These are phyloP conservation scores for Diarsia dahlii DNA, from an alignment of 2,888 invertebrate species.

Conservation along the genomic window DNA sequence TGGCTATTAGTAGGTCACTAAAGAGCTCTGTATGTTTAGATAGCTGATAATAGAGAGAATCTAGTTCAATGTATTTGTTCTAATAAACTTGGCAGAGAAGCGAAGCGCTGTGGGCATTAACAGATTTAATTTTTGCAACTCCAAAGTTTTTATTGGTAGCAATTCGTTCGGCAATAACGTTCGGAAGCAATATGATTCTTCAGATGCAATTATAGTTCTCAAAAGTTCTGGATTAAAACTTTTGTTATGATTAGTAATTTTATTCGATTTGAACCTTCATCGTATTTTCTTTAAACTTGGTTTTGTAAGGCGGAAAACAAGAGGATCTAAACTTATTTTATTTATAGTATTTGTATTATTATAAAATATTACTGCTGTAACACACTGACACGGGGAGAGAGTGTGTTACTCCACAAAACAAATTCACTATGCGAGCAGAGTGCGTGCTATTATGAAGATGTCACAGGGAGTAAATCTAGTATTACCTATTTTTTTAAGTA, in stretches of 20 bases:
- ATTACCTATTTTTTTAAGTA: too few species aligned
- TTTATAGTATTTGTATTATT: not conserved
- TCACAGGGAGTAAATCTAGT: too few species aligned
- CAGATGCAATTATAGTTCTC: slow-evolving; percentile 32
- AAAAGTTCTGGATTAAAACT: slow-evolving; percentile 8
- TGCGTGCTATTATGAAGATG: too few species aligned
- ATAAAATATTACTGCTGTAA: too few species aligned
- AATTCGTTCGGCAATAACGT: slow-evolving; percentile 38
- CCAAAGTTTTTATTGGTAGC: slow-evolving; percentile 49
- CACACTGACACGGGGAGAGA: not conserved
- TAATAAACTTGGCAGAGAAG: slow-evolving; percentile 55
- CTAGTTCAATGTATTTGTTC: slow-evolving; percentile 40
- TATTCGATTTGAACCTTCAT: not conserved
- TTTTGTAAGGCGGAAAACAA: not conserved
- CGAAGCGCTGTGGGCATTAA: slow-evolving; percentile 37
- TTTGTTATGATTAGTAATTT: not conserved
- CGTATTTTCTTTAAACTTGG: not conserved
- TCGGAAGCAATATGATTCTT: slow-evolving; percentile 45
- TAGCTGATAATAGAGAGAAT: slow-evolving; percentile 30
- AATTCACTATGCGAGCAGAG: not conserved
- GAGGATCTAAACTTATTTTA: not conserved
- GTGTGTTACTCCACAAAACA: not conserved
- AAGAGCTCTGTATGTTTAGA: not conserved
- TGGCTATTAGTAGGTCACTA: not conserved
- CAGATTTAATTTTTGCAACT: slow-evolving; percentile 56